Conservation (phyloP, 2,797 vertebrate genomes). For the Pseudocheirus occidentalis region DNA sequence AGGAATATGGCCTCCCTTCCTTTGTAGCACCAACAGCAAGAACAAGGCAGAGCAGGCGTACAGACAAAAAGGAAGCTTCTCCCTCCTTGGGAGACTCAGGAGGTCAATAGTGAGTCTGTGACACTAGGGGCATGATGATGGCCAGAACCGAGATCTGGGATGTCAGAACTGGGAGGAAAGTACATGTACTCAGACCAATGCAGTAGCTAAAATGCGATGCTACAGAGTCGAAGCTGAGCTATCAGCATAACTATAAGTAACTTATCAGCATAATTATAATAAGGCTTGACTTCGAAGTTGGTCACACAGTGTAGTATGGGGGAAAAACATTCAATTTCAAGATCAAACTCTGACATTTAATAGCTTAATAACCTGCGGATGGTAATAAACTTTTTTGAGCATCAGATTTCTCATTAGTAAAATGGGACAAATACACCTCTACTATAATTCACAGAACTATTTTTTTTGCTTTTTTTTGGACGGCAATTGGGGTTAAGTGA, state of each 20-base stretch:
- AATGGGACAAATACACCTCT: not conserved
- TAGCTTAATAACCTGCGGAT: not conserved
- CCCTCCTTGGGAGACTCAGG: not conserved
- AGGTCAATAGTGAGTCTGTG: not conserved
- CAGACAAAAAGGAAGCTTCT: not conserved
- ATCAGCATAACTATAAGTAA: not conserved
- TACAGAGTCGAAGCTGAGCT: not conserved
- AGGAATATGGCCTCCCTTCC: not conserved
- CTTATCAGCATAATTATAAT: not conserved
- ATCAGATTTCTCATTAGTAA: not conserved
- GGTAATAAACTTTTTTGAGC: not conserved
- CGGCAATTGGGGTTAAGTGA: no score
- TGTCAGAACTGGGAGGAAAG: not conserved
- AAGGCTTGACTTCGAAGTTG: not conserved
- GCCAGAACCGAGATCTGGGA: not conserved
- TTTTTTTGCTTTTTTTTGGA: no score
- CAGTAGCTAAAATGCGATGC: not conserved
- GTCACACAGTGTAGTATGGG: not conserved
- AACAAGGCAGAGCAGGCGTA: not conserved
- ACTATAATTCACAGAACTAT: not conserved
- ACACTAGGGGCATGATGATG: not conserved
- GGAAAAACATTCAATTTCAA: not conserved
- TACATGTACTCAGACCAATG: not conserved
- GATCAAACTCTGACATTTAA: not conserved
- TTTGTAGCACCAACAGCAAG: not conserved